Conservation (phyloP, 2,888 invertebrate species). For the Drosophila mulleri region DNA sequence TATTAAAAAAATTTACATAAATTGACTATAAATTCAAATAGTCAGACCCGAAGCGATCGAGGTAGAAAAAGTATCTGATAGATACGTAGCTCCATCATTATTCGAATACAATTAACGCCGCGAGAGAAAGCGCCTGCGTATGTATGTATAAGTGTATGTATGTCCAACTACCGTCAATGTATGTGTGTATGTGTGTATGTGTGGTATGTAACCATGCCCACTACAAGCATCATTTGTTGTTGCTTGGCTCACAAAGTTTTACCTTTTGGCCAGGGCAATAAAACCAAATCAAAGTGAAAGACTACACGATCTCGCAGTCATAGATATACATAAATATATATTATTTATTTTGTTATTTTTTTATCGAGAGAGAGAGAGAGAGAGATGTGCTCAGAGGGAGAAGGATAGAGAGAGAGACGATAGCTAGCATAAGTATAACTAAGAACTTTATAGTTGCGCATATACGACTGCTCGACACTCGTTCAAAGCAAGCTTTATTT, state of each 20-base stretch:
- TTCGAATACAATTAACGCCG: constrained; percentile 77
- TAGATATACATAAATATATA: constrained; percentile 1
- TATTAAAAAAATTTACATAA: constrained; percentile 74
- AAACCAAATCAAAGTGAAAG: constrained; percentile 43
- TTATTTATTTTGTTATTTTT: constrained; percentile 5
- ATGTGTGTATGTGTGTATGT: constrained; percentile 17
- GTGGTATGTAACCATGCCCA: constrained; percentile 14
- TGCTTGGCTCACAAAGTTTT: constrained; percentile 28
- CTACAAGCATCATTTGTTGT: constrained; percentile 34
- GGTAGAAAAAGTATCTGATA: constrained; percentile 52
- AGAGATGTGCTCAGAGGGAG: not conserved
- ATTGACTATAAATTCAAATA: constrained; percentile 77
- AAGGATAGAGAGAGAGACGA: too few relatives aligned
- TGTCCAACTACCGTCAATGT: constrained; percentile 26
- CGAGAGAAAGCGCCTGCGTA: constrained; percentile 53
- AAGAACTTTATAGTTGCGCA: not conserved
- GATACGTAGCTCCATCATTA: constrained; percentile 62
- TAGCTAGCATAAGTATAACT: not conserved
- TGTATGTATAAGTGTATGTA: not conserved
- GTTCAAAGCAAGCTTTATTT: not conserved
- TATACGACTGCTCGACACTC: not conserved
- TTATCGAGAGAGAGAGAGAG: not conserved
- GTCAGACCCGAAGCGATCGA: constrained; percentile 40
- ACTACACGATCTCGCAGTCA: not conserved
- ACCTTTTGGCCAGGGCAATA: constrained; percentile 37